These are phyloP conservation scores for Lasiurus cinereus DNA, from an alignment of 2,113 vertebrate genomes.

Conservation along the genomic window DNA sequence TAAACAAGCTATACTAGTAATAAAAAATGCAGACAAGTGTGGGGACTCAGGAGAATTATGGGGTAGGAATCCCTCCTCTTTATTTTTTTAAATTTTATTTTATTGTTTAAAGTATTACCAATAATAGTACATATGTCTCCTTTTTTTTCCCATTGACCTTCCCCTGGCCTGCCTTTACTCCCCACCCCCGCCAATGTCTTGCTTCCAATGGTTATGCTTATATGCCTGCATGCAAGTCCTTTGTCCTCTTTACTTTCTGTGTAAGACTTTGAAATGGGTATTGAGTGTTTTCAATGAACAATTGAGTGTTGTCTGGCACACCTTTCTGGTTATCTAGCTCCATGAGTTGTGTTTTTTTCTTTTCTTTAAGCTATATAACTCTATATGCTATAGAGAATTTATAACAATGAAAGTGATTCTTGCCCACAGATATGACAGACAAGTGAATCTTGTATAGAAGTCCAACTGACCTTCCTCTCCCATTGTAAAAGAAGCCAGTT, in stretches of 20 bases:
- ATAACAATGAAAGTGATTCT: background rate
- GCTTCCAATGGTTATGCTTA: too few species aligned
- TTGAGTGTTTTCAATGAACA: background rate
- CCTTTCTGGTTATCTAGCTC: background rate
- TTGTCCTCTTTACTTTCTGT: background rate
- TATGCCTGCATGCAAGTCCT: too few species aligned
- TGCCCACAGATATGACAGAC: background rate
- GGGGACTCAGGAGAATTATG: background rate
- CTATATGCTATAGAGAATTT: background rate
- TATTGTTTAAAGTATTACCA: too few species aligned
- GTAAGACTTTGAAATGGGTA: slow-evolving; percentile 14
- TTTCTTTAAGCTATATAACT: background rate
- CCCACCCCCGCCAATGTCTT: too few species aligned
- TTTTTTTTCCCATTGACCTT: too few species aligned
- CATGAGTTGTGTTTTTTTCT: background rate
- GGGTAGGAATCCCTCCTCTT: background rate
- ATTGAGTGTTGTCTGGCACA: background rate
- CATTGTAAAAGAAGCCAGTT: background rate
- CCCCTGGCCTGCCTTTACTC: too few species aligned
- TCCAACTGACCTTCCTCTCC: background rate
- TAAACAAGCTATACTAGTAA: background rate
- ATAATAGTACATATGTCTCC: too few species aligned
- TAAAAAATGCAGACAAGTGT: background rate
- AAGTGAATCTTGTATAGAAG: background rate
- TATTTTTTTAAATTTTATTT: too few species aligned